These are phyloP conservation scores for Paratilapia polleni DNA, from an alignment of 2,113 vertebrate species.

Conservation along the genomic window DNA sequence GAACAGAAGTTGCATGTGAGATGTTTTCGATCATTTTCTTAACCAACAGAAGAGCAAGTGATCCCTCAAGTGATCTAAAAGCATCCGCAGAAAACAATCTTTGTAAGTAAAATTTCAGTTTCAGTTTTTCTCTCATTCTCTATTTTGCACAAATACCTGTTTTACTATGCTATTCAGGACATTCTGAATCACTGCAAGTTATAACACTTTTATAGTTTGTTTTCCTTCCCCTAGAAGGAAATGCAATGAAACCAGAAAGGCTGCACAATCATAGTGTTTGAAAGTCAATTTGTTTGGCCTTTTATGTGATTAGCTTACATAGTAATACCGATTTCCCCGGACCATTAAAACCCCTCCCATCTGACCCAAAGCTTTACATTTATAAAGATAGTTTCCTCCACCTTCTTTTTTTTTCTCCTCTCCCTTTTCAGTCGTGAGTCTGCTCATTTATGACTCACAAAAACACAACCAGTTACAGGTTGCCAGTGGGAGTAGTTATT, in stretches of 20 bases:
- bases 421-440: neutral
- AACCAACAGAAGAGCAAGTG: neutral
- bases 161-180: neutral
- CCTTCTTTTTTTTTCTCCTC: neutral
- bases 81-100: neutral
- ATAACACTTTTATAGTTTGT: neutral
- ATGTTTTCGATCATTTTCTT: too few species aligned
- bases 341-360: neutral
- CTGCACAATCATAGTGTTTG: neutral
- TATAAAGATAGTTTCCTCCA: too few species aligned
- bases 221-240: neutral
- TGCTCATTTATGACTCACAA: neutral
- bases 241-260: neutral
- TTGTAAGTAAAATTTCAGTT: neutral
- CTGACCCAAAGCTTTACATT: too few species aligned
- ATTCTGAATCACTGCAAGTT: neutral
- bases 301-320: neutral
- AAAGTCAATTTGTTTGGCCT: neutral
- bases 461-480: neutral
- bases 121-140: neutral
- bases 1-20: too few species aligned
- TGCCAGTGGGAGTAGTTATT: neutral
- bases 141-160: neutral
- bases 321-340: neutral
- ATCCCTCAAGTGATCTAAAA: neutral